Evolutionary conservation across 37 sponge, comb jelly and placozoan genomes (phyloP), one percentile per base, ranked within the genome.

Genomic region (Amphimedon queenslandica): DNA sequence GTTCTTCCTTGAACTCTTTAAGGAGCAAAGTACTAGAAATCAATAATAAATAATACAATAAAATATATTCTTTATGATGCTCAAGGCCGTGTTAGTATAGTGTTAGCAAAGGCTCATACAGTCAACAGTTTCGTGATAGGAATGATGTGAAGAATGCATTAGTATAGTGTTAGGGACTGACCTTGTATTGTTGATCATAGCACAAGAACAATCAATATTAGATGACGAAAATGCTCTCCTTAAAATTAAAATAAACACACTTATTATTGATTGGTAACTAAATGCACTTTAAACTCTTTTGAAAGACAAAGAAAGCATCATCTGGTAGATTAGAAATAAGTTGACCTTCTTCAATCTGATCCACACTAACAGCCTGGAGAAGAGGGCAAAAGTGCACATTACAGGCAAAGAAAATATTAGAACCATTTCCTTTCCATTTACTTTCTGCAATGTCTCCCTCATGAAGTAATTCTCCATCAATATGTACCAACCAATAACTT

Each of bases 221-320:
- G 56, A 47, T 69, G 81, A 85, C 21, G 87, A 66, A 27, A 86
- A 81, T 35, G 87, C 81, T 42, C 92, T 68, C 41, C 86, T 86
- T 27, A 28, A 77, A 2, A n/a, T n/a, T n/a, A n/a, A n/a, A 37
- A 28, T 11, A 73, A 4, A 31, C 32, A 72, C 70, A 78, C 41
- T 55, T 37, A 1, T 58, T 28, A 67, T n/a, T 23, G 13, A 18
- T 36, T 21, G 70, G 40, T 34, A 69, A 21, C 18, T 10, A 34
- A 4, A 60, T 77, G 29, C 2, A 90, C 94, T 84, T 79, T 32
- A 87, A 51, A 55, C 83, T 82, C 57, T 94, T 94, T 42, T 87
- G 87, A 20, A 94, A 66, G 33, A 94, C 82, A 72, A 87, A 94
- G 82, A 94, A 94, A 18, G 83, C 83, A 56, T 94, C 94, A 71